Evolutionary conservation across 2,797 vertebrate species (phyloP), one percentile per base, ranked within the genome.

Genomic region (Pogonophryne albipinna): DNA sequence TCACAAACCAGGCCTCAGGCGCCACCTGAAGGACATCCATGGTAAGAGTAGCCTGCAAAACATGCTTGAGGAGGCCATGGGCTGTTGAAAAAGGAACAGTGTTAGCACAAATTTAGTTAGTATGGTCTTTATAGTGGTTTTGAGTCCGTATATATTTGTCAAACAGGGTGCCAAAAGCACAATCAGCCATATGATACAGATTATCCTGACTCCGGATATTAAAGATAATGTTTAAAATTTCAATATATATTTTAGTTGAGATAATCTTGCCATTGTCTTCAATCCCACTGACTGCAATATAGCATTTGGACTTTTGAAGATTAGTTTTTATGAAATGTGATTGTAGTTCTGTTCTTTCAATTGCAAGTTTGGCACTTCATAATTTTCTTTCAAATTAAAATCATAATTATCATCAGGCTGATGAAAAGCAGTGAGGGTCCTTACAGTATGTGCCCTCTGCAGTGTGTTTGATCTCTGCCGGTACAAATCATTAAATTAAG

Each of bases 11-110:
- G 86, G 82, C 60, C 85, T 94, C 16, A 79, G 86, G 68, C 85
- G 87, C 68, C 91, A 92, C 75, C 87, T 92, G 4, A 91, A 89
- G 84, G 91, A 90, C 49, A 70, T 71, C 70, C 90, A 92, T 38
- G 84, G 89, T 41, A 91, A 90, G 61, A 81, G 87, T 66, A 85
- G 88, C 8, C 68, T 90, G 62, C 73, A 88, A 64, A 90, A 92
- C 15, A 72, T 82, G 83, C 76, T 75, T 0, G 87, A 92, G 59
- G 87, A 88, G 57, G 19, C 74, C 27, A 62, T 74, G 27, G 68
- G 69, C 17, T 71, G 44, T 60, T 3, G 10, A 20, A 51, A 9
- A 64, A 49, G 31, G 13, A 5, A 14, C n/a, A 69, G 47, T n/a
- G 44, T 20, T 34, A 50, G 9, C 2, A 44, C 3, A 17, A 11